Evolutionary conservation across 2,888 invertebrate species (phyloP).

Genomic region (Cephonodes hylas): DNA sequence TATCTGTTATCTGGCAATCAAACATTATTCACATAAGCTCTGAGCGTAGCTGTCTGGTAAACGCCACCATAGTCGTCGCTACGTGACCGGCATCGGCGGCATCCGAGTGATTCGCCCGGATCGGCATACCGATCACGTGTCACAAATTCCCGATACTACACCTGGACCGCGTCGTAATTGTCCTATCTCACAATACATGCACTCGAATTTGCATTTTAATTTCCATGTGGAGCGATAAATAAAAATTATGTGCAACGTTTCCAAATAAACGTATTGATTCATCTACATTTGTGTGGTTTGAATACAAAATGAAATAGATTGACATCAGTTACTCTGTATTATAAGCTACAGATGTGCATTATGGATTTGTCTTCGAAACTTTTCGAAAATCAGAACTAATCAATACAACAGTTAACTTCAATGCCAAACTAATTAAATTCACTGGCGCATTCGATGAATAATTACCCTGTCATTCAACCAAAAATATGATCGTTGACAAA

Average conservation of each 20-base stretch:
- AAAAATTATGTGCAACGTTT: conserved; percentile 5
- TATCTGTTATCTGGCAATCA: conserved; percentile 15
- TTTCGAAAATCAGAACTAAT: neutral
- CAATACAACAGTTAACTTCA: neutral
- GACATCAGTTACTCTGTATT: too few relatives aligned
- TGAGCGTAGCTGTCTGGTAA: conserved; percentile 31
- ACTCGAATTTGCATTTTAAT: conserved; percentile 7
- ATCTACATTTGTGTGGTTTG: neutral
- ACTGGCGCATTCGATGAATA: neutral
- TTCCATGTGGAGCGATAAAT: neutral
- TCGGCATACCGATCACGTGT: conserved; percentile 51
- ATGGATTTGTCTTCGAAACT: too few relatives aligned
- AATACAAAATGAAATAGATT: neutral
- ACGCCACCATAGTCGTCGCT: conserved; percentile 40
- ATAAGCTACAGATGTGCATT: too few relatives aligned
- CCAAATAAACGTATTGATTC: neutral
- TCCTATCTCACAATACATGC: conserved; percentile 12
- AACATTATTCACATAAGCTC: conserved; percentile 14
- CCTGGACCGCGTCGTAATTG: conserved; percentile 13
- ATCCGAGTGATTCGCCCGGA: conserved; percentile 26
- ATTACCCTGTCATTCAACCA: neutral
- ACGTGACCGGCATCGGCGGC: conserved; percentile 46
- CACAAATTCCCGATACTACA: conserved; percentile 49
- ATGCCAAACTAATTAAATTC: neutral
- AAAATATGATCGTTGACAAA: conserved; percentile 1